Base-by-base conservation (phyloP, 2,888 invertebrate species). In the Ariolimax columbianus region DNA sequence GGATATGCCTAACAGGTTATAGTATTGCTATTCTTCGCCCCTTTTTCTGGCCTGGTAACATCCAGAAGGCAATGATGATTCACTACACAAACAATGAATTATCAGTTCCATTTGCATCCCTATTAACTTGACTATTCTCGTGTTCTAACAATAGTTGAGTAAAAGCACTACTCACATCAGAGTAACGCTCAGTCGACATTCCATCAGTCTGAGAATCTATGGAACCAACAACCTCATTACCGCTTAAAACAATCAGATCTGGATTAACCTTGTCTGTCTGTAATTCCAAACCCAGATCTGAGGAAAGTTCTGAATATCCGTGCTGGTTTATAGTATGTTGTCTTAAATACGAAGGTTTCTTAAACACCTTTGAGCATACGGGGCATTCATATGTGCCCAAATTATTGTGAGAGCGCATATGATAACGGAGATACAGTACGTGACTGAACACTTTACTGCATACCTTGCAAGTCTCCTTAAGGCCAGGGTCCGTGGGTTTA, bases 371-470 rank as follows among this genome's bases (percentile, higher is more conserved):
- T 19, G 19, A 17, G 36, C 66, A 66, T 6, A 47, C 33, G 4
- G 17, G 66, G 33, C 66, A 79, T 3, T 79, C 47, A 40, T 43
- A 33, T n/a, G 0, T 79, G 43, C 43, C 43, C 6, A 68, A 19
- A 68, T 43, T 77, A 19, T 33, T 66, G 9, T 79, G 66, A 30
- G 43, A 43, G 17, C 66, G 43, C 79, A 66, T 66, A 33, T 79
- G 79, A 33, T 79, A 79, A 40, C 43, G 79, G 2, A 68, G 43
- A 43, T 79, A 66, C 43, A 66, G 38, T 0, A 7, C 30, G 9
- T 68, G 66, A 47, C 30, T 68, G 43, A 79, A 79, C 26, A 79
- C 47, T 79, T 68, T 43, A 40, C 79, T 68, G 47, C 66, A 79
- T 6, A 78, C 40, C 17, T 26, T 66, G 30, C 78, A 78, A 11